Conservation (phyloP, 2,888 invertebrate genomes). For the Pantelozetes paolii region DNA sequence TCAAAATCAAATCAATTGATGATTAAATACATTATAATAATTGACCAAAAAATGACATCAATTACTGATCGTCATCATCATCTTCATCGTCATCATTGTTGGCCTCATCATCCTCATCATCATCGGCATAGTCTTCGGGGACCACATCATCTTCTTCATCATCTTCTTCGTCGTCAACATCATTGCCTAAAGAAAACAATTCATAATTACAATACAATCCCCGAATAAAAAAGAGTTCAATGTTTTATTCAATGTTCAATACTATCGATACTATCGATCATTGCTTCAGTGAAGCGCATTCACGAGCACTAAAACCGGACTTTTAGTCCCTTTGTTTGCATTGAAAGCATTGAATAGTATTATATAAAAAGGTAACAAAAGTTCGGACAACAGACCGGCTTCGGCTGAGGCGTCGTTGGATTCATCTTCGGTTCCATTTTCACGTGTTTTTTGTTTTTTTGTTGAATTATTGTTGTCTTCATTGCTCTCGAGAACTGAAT, state of each 20-base stretch:
- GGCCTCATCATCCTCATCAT: constrained; percentile 41
- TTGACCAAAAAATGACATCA: no score
- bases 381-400: background rate
- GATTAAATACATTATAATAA: no score
- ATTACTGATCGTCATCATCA: constrained; percentile 39
- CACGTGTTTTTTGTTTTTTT: constrained; percentile 37
- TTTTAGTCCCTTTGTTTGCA: background rate
- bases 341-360: background rate
- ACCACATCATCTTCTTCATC: constrained; percentile 42
- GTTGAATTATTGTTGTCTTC: constrained; percentile 26
- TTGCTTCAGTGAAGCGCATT: constrained; percentile 10
- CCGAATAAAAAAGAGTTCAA: no score
- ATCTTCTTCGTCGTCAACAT: constrained; percentile 40
- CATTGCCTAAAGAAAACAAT: background rate
- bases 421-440: constrained; percentile 41
- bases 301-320: background rate
- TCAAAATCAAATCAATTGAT: no score
- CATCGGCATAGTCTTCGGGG: constrained; percentile 42
- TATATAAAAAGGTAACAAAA: background rate
- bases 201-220: no score
- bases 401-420: constrained; percentile 41
- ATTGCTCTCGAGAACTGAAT: constrained; percentile 36
- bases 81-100: constrained; percentile 38
- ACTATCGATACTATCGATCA: constrained; percentile 13
- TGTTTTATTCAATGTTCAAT: no score